Percentiles rank a stretch among this genome's conserved stretches.
Conservation (phyloP, 2,113 vertebrate species). For the Myocastor coypus region DNA sequence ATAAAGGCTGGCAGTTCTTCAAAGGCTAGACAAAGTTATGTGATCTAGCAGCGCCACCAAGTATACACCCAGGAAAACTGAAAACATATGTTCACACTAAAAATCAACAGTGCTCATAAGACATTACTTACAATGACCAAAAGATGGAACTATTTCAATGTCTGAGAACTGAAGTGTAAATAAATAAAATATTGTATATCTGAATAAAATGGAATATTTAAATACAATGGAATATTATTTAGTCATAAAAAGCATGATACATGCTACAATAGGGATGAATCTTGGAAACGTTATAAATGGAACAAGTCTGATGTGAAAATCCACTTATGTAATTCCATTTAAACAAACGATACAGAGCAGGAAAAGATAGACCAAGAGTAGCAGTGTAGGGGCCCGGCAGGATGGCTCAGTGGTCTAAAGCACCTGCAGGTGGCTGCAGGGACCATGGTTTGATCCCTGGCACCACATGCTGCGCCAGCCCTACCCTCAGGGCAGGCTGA, state of each 20-base stretch:
- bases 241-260: conserved; percentile 10
- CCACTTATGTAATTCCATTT: not conserved
- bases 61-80: not conserved
- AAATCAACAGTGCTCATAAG: not conserved
- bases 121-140: not conserved
- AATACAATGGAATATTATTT: not conserved
- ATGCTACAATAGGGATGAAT: not conserved
- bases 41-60: not conserved
- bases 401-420: too few species aligned
- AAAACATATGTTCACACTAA: conserved; percentile 23
- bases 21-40: conserved; percentile 11
- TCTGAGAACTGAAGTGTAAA: not conserved
- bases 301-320: conserved; percentile 19
- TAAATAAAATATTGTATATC: not conserved
- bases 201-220: not conserved
- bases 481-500: too few species aligned
- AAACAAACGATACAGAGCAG: not conserved
- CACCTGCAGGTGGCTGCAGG: too few species aligned
- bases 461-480: too few species aligned
- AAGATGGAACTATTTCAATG: not conserved
- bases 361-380: not conserved
- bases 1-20: not conserved
- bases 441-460: too few species aligned
- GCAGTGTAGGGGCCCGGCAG: too few species aligned
- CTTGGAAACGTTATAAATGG: not conserved